A percentile compares a stretch with the other conserved stretches of the same genome.
Evolutionary conservation across 2,888 invertebrate species (phyloP).

Genomic region (Hydraecia micacea): DNA sequence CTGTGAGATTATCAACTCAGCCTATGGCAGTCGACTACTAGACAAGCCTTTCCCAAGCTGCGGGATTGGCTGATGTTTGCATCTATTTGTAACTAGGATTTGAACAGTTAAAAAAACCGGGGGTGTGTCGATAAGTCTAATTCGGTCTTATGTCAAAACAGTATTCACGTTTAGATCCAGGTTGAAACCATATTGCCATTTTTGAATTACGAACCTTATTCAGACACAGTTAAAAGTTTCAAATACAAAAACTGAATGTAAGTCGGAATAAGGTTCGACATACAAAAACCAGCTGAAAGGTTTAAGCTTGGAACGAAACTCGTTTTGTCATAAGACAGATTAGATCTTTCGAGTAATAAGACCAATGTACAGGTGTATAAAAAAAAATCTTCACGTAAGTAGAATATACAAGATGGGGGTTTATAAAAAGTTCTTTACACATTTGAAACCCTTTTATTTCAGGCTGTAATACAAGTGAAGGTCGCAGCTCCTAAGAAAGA

Average conservation of each 20-base stretch:
- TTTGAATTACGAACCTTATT: not conserved
- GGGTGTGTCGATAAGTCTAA: not conserved
- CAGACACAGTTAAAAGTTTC: not conserved
- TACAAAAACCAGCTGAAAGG: not conserved
- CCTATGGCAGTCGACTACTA: not conserved
- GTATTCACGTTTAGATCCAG: not conserved
- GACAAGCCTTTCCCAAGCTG: not conserved
- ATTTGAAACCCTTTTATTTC: slow-evolving; percentile 30
- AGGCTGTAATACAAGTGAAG: slow-evolving; percentile 95
- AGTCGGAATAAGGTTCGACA: not conserved
- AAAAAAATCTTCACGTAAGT: not conserved
- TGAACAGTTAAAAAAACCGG: not conserved
- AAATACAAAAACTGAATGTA: no score
- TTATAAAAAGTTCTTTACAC: no score
- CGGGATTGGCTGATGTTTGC: not conserved
- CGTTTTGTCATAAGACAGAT: not conserved
- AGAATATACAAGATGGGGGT: not conserved
- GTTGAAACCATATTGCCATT: not conserved
- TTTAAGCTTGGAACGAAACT: not conserved
- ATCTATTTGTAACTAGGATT: not conserved
- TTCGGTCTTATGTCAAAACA: not conserved
- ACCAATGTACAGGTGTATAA: not conserved
- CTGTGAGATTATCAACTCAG: not conserved
- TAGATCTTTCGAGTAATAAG: not conserved
- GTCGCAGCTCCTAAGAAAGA: slow-evolving; percentile 91